Evolutionary conservation across 2,797 vertebrate genomes (phyloP).

Genomic region (Urocyon cinereoargenteus): DNA sequence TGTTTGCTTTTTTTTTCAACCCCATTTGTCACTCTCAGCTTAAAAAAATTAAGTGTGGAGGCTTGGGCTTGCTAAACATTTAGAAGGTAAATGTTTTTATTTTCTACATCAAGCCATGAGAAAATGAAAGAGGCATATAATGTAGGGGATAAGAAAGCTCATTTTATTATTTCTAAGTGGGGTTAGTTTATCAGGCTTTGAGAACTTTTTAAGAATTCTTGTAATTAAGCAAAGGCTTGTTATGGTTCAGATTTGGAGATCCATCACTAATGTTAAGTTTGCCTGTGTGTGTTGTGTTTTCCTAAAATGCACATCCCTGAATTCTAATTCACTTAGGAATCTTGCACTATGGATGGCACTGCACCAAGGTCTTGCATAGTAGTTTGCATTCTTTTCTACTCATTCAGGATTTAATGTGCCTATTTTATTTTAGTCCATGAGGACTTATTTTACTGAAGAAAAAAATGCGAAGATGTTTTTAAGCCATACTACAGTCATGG

Average conservation of each 20-base stretch:
- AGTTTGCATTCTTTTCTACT: not conserved
- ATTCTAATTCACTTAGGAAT: not conserved
- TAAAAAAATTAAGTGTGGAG: not conserved
- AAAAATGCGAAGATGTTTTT: not conserved
- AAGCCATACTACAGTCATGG: not conserved
- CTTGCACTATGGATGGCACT: not conserved
- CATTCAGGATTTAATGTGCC: not conserved
- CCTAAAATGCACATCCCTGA: not conserved
- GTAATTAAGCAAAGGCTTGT: not conserved
- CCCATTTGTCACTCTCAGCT: not conserved
- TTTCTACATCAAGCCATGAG: not conserved
- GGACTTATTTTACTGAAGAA: not conserved
- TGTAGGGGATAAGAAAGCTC: not conserved
- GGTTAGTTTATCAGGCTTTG: not conserved
- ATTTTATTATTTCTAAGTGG: constrained; percentile 23
- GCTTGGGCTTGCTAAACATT: not conserved
- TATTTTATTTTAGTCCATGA: not conserved
- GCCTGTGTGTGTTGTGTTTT: not conserved
- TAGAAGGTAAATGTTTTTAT: constrained; percentile 5
- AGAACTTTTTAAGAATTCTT: not conserved
- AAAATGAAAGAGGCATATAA: not conserved
- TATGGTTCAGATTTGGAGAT: constrained; percentile 21
- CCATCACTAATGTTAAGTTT: not conserved
- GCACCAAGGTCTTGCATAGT: not conserved
- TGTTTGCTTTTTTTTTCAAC: not conserved